These are phyloP conservation scores for Gallirallus australis DNA, from an alignment of 2,797 vertebrate species.

Conservation along the genomic window DNA sequence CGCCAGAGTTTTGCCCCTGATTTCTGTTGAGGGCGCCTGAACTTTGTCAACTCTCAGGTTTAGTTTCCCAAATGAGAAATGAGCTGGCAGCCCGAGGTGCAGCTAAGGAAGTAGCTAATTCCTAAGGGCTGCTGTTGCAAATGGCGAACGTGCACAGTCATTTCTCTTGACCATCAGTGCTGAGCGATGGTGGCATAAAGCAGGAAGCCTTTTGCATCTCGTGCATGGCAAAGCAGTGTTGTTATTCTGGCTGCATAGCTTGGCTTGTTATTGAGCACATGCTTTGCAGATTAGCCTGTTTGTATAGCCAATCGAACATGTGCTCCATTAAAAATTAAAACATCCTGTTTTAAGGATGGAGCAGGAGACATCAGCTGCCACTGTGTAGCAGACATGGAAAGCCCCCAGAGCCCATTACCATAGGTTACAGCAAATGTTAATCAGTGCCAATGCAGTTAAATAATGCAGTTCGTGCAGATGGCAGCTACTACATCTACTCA, in stretches of 20 bases:
- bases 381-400: slow-evolving; percentile 84
- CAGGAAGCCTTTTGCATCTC: slow-evolving; percentile 43
- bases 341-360: slow-evolving; percentile 86
- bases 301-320: slow-evolving; percentile 90
- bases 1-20: neutral
- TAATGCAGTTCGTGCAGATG: slow-evolving; percentile 91
- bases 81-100: neutral
- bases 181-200: slow-evolving; percentile 18
- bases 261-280: slow-evolving; percentile 86
- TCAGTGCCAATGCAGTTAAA: slow-evolving; percentile 88
- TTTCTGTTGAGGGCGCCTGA: slow-evolving; percentile 32
- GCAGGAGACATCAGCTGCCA: slow-evolving; percentile 87
- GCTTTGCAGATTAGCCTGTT: slow-evolving; percentile 90
- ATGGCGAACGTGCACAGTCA: slow-evolving; percentile 18
- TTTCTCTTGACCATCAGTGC: slow-evolving; percentile 22
- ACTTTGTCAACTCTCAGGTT: slow-evolving; percentile 20
- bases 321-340: slow-evolving; percentile 92
- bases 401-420: slow-evolving; percentile 88
- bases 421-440: slow-evolving; percentile 91
- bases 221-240: slow-evolving; percentile 69
- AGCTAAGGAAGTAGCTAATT: slow-evolving; percentile 19
- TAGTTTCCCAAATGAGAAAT: neutral
- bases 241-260: slow-evolving; percentile 81
- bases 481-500: slow-evolving; percentile 82
- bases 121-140: neutral